Conservation (phyloP, 2,797 vertebrate genomes). For the Hoplostethus atlanticus region DNA sequence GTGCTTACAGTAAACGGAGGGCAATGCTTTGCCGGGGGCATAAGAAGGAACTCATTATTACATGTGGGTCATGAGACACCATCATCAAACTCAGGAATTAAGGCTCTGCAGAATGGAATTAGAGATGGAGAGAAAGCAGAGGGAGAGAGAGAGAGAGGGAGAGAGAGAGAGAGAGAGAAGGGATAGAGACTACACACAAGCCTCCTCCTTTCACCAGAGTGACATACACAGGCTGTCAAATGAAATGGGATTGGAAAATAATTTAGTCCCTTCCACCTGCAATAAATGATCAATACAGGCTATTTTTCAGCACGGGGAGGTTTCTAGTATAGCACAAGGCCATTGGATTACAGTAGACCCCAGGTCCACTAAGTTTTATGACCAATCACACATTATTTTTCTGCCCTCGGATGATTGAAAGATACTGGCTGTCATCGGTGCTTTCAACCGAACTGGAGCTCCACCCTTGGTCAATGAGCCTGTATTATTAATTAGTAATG, state of each 20-base stretch:
- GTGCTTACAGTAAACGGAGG: constrained; percentile 70
- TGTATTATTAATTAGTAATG: constrained; percentile 16
- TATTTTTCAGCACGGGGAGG: constrained; percentile 58
- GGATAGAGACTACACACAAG: constrained; percentile 5
- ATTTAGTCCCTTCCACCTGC: constrained; percentile 69
- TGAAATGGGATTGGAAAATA: constrained; percentile 76
- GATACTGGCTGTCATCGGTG: constrained; percentile 59
- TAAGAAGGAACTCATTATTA: constrained; percentile 47
- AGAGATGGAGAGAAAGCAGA: background rate
- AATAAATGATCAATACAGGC: constrained; percentile 75
- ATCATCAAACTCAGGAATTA: constrained; percentile 30
- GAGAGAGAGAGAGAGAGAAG: constrained; percentile 7
- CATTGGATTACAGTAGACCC: constrained; percentile 56
- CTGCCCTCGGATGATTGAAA: constrained; percentile 54
- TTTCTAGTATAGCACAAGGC: constrained; percentile 68
- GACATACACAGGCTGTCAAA: constrained; percentile 73
- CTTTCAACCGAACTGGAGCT: constrained; percentile 54
- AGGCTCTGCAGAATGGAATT: constrained; percentile 11
- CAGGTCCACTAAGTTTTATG: constrained; percentile 65
- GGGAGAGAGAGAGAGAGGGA: background rate
- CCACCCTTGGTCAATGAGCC: constrained; percentile 48
- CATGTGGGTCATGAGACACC: constrained; percentile 27
- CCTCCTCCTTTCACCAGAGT: constrained; percentile 17
- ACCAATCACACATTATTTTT: constrained; percentile 48
- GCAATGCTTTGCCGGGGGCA: constrained; percentile 51